Evolutionary conservation across 2,888 invertebrate species (phyloP).

Genomic region (Megalurothrips usitatus): DNA sequence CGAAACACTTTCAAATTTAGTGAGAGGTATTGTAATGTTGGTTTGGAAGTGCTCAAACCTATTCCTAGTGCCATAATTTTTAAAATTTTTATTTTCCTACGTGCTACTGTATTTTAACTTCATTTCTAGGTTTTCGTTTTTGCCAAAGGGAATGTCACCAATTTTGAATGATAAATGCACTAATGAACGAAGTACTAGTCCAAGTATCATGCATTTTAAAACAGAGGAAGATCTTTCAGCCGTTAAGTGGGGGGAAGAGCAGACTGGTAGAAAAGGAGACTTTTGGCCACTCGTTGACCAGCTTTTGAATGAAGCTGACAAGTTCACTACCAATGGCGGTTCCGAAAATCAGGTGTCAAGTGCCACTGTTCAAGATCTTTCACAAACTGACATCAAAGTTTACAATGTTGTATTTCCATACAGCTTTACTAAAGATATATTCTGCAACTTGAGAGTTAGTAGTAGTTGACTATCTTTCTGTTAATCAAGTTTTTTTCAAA

Average conservation of each 20-base stretch:
- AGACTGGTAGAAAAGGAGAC: constrained; percentile 38
- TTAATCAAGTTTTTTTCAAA: neutral
- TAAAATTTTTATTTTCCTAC: neutral
- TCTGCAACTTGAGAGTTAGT: constrained; percentile 49
- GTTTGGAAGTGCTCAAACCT: neutral
- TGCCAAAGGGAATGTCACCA: constrained; percentile 60
- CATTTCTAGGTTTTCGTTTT: constrained; percentile 49
- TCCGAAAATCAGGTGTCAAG: constrained; percentile 38
- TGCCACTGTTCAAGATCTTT: constrained; percentile 39
- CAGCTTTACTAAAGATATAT: constrained; percentile 50
- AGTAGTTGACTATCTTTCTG: neutral
- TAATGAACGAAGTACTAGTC: constrained; percentile 40
- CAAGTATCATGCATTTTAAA: constrained; percentile 43
- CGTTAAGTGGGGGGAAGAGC: constrained; percentile 45
- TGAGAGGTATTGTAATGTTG: neutral
- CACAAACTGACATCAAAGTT: constrained; percentile 41
- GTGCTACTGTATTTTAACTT: constrained; percentile 42
- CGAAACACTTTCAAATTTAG: constrained; percentile 32
- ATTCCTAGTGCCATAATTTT: too few species aligned
- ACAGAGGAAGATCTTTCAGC: constrained; percentile 42
- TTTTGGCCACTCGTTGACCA: constrained; percentile 27
- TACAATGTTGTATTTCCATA: constrained; percentile 35
- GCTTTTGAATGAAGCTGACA: constrained; percentile 42
- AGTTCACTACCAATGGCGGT: constrained; percentile 44
- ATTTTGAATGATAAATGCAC: constrained; percentile 48